phyloP scores from a whole-genome alignment of 2,888 invertebrate genomes.

The Pasiphila rectangulata region DNA sequence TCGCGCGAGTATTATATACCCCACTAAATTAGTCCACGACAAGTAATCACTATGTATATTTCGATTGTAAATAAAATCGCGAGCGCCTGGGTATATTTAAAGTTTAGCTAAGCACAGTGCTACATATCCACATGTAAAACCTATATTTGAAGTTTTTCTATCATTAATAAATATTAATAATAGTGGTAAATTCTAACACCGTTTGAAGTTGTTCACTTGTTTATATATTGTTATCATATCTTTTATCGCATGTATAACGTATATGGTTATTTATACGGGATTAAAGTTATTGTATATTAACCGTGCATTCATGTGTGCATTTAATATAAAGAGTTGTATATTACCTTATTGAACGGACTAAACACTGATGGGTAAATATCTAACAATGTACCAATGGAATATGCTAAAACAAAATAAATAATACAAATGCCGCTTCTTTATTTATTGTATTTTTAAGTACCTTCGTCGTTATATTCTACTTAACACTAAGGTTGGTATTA shows the following conservation, averaged over 20 bases:
- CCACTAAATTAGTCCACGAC: constrained; percentile 54
- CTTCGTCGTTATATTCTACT: constrained; percentile 6
- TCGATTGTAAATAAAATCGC: constrained; percentile 64
- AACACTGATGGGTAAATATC: constrained; percentile 68
- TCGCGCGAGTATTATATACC: constrained; percentile 41
- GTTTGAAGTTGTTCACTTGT: constrained; percentile 79
- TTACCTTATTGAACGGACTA: constrained; percentile 67
- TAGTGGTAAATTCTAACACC: constrained; percentile 74
- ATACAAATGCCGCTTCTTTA: constrained; percentile 81
- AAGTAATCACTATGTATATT: constrained; percentile 52
- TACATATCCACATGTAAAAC: constrained; percentile 74
- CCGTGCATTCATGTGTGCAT: constrained; percentile 73
- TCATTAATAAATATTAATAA: constrained; percentile 67
- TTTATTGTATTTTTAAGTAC: constrained; percentile 60
- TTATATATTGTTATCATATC: constrained; percentile 80
- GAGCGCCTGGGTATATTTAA: constrained; percentile 57
- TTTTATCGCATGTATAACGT: constrained; percentile 73
- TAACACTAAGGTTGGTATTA: not conserved
- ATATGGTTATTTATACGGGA: constrained; percentile 73
- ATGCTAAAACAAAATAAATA: constrained; percentile 77
- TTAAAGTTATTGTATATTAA: constrained; percentile 61
- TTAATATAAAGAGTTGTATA: constrained; percentile 76
- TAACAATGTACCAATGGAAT: constrained; percentile 79
- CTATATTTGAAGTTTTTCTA: constrained; percentile 71
- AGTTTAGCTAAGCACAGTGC: constrained; percentile 70